phyloP scores from a whole-genome alignment of 1,140 invertebrate species.

The Megathymus violae region DNA sequence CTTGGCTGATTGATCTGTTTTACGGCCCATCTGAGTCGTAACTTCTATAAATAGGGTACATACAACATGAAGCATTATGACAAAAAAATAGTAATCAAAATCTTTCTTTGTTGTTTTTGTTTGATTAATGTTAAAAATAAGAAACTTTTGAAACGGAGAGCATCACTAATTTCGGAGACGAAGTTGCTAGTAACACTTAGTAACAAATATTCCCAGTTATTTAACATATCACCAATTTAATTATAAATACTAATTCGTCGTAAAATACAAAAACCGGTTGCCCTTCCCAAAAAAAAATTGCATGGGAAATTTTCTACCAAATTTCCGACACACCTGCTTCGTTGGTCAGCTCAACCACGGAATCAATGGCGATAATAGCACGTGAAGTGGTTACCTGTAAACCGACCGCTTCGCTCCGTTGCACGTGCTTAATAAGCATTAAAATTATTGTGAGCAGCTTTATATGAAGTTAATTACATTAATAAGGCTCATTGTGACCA shows the following conservation, averaged over 20 bases:
- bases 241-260: too few species aligned
- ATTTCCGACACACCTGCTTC: slow-evolving; percentile 55
- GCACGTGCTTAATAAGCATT: slow-evolving; percentile 80
- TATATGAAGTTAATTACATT: slow-evolving; percentile 77
- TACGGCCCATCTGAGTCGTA: too few species aligned
- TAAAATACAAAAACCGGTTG: not conserved
- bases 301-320: slow-evolving; percentile 48
- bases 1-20: too few species aligned
- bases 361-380: slow-evolving; percentile 80
- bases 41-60: too few species aligned
- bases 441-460: slow-evolving; percentile 75
- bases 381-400: slow-evolving; percentile 47
- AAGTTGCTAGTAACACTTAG: too few species aligned
- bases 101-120: too few species aligned
- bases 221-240: too few species aligned
- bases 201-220: not conserved
- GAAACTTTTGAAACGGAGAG: too few species aligned
- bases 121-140: too few species aligned
- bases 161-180: too few species aligned
- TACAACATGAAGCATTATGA: too few species aligned
- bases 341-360: slow-evolving; percentile 58
- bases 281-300: slow-evolving; percentile 31
- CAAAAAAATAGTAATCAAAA: too few species aligned
- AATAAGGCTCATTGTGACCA: slow-evolving; percentile 67
- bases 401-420: slow-evolving; percentile 59